Evolutionary conservation across 2,888 invertebrate genomes (phyloP).

Genomic region (Lasioglossum vierecki): DNA sequence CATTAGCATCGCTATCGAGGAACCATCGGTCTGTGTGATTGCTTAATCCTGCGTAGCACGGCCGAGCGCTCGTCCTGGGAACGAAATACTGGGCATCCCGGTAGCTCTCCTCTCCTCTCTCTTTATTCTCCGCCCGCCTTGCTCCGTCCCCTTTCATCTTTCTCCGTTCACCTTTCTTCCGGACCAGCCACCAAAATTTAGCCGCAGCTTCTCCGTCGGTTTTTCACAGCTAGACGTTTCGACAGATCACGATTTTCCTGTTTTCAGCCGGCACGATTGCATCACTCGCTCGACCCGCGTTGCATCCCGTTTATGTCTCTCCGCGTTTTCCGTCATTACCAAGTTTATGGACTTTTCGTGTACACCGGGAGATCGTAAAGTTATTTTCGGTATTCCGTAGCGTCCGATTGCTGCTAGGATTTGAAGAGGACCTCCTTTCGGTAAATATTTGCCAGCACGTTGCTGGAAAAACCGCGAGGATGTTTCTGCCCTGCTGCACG

Average conservation of each 20-base stretch:
- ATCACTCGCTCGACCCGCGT: not conserved
- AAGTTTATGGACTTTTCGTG: constrained; percentile 48
- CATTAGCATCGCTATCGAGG: constrained; percentile 81
- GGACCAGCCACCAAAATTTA: not conserved
- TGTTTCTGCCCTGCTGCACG: constrained; percentile 53
- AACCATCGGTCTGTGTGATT: constrained; percentile 77
- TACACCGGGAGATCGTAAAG: constrained; percentile 47
- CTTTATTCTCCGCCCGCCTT: not conserved
- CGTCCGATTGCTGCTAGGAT: constrained; percentile 63
- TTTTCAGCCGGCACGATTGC: not conserved
- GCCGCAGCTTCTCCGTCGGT: not conserved
- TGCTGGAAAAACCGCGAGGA: constrained; percentile 70
- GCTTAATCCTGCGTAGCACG: constrained; percentile 75
- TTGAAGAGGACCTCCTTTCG: constrained; percentile 66
- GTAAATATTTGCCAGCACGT: constrained; percentile 74
- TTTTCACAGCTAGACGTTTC: not conserved
- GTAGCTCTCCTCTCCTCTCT: constrained; percentile 31
- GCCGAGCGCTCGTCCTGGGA: constrained; percentile 68
- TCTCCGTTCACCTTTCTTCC: not conserved
- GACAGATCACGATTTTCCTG: not conserved
- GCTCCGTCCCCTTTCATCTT: not conserved
- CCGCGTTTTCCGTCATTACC: constrained; percentile 37
- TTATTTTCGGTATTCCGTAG: constrained; percentile 53
- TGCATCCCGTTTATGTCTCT: constrained; percentile 8
- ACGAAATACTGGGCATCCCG: constrained; percentile 65